A percentile compares a stretch with the other conserved stretches of the same genome.
Evolutionary conservation across 2,888 invertebrate species (phyloP).

Genomic region (Heliconius aoede): DNA sequence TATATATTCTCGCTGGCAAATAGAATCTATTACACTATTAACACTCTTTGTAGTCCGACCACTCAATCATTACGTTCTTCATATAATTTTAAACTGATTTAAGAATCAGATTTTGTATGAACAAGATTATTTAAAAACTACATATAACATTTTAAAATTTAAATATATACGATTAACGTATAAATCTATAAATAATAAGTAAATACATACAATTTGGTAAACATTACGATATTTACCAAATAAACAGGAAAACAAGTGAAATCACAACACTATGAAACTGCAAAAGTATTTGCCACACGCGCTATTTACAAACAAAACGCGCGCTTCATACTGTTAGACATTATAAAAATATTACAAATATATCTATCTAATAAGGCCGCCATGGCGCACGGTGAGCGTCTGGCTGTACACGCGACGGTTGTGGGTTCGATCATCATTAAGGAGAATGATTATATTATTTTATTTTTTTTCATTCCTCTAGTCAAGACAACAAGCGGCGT

Average conservation of each 20-base stretch:
- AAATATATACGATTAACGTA: not conserved
- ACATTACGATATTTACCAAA: constrained; percentile 3
- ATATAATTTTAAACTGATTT: no score
- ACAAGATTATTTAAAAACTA: no score
- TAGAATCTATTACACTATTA: no score
- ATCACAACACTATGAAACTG: constrained; percentile 1
- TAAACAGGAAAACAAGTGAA: constrained; percentile 10
- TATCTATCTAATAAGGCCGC: not conserved
- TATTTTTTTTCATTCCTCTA: not conserved
- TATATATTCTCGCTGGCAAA: no score
- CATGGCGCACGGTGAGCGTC: not conserved
- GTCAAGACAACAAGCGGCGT: not conserved
- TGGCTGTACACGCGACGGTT: not conserved
- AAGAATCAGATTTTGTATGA: no score
- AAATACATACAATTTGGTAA: constrained; percentile 2
- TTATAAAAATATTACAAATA: constrained; percentile 22
- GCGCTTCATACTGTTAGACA: not conserved
- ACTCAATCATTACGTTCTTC: no score
- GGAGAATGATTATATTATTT: not conserved
- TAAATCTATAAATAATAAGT: not conserved
- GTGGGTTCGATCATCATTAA: not conserved
- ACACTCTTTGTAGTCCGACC: no score
- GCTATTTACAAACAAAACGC: constrained; percentile 15
- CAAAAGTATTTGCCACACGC: constrained; percentile 10
- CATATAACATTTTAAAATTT: no score